Percentiles rank a stretch among this genome's conserved stretches.
These are phyloP conservation scores for Catharus ustulatus DNA, from an alignment of 2,797 vertebrate genomes.

Conservation along the genomic window DNA sequence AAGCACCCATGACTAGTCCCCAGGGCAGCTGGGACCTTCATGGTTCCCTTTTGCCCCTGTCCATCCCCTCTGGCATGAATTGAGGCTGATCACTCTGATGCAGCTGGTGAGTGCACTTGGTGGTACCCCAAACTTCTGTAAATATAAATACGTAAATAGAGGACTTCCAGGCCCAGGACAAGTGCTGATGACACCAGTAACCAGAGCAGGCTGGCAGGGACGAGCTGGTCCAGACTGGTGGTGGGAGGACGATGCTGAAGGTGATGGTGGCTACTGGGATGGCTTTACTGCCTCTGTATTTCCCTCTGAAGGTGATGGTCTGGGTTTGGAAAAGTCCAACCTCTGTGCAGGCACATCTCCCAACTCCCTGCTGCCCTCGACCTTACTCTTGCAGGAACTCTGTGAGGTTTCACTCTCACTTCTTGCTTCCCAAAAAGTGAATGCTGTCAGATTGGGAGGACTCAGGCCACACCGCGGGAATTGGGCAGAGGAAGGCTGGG, in stretches of 20 bases:
- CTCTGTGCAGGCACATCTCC: neutral
- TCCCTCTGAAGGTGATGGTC: neutral
- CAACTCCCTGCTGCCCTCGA: fast-evolving
- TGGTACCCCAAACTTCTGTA: neutral
- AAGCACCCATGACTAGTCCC: neutral
- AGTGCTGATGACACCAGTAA: neutral
- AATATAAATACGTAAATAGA: neutral
- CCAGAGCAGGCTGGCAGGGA: neutral
- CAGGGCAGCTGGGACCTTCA: neutral
- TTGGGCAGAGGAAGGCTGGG: neutral
- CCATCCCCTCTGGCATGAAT: neutral
- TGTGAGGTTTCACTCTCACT: neutral
- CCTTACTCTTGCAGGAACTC: neutral
- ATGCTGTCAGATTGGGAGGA: neutral
- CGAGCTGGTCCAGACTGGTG: neutral
- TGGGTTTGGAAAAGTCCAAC: neutral
- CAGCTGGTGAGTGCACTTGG: neutral
- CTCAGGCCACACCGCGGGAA: neutral
- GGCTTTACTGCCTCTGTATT: neutral
- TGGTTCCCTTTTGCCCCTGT: neutral
- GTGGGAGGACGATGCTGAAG: neutral
- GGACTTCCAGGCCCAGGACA: neutral
- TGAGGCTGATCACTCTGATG: neutral
- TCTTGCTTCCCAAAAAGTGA: neutral
- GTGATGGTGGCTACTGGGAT: neutral